A percentile compares a stretch with the other conserved stretches of the same genome.
phyloP scores from a whole-genome alignment of 2,797 vertebrate genomes.

The Sternarchorhynchus goeldii region DNA sequence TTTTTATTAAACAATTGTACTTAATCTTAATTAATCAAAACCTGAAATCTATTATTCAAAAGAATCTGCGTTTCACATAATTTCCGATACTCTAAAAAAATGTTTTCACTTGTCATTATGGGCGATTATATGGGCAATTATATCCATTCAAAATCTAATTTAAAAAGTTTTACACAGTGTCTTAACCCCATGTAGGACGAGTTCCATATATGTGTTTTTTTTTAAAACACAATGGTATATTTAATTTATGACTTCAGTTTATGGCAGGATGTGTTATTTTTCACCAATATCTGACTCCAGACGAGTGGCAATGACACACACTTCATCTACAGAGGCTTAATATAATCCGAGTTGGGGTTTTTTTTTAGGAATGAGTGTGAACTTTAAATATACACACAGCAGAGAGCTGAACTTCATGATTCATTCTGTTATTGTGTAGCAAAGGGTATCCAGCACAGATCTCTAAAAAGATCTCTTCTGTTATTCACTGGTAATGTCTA shows the following conservation, averaged over 20 bases:
- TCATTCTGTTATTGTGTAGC: neutral
- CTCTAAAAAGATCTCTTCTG: neutral
- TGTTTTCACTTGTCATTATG: too few relatives aligned
- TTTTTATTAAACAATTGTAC: too few relatives aligned
- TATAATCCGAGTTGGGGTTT: neutral
- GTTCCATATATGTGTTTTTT: neutral
- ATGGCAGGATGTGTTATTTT: constrained; percentile 29
- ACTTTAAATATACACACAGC: constrained; percentile 14
- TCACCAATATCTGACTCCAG: neutral
- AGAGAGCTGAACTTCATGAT: neutral
- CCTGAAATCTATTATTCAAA: too few relatives aligned
- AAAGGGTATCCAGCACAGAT: neutral
- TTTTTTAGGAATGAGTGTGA: neutral
- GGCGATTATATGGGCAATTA: too few relatives aligned
- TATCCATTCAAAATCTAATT: too few relatives aligned
- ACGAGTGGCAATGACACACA: neutral
- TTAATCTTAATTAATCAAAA: too few relatives aligned
- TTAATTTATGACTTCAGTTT: constrained; percentile 28
- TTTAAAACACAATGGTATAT: constrained; percentile 24
- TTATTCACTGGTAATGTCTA: neutral
- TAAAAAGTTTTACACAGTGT: too few relatives aligned
- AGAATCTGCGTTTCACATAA: too few relatives aligned
- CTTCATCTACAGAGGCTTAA: neutral
- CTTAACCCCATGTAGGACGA: too few relatives aligned
- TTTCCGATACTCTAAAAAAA: too few relatives aligned